These are phyloP conservation scores for Lathronympha strigana DNA, from an alignment of 2,888 invertebrate genomes.

Conservation along the genomic window DNA sequence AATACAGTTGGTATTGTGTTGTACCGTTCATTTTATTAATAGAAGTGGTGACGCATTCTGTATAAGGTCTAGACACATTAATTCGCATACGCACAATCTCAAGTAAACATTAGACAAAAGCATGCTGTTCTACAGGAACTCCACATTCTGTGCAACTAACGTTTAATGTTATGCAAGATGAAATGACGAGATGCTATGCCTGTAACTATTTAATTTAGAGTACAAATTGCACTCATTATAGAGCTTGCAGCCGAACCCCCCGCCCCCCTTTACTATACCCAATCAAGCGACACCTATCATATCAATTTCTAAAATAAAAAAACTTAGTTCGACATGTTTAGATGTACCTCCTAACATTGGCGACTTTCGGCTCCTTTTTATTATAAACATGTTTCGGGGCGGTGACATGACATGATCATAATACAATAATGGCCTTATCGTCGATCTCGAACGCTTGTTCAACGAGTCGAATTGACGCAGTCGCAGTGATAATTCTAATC, in stretches of 20 bases:
- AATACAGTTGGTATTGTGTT: not conserved
- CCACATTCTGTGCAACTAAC: slow-evolving; percentile 31
- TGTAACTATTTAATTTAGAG: not conserved
- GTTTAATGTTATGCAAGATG: slow-evolving; percentile 10
- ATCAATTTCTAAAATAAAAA: no score
- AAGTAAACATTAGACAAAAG: slow-evolving; percentile 34
- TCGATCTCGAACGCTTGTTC: not conserved
- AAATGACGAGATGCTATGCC: not conserved
- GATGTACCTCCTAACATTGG: no score
- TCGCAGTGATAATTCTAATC: not conserved
- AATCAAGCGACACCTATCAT: no score
- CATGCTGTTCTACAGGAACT: slow-evolving; percentile 35
- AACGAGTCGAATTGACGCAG: not conserved
- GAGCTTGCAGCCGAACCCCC: not conserved
- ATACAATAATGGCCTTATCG: not conserved
- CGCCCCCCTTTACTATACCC: no score
- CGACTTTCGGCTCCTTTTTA: no score
- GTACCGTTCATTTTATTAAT: not conserved
- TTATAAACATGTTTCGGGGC: no score
- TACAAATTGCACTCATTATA: not conserved
- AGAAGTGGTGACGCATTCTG: slow-evolving; percentile 29
- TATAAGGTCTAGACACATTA: slow-evolving; percentile 22
- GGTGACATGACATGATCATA: no score
- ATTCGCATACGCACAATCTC: slow-evolving; percentile 25
- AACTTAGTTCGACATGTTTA: no score